Base-by-base conservation (phyloP, 2,888 invertebrate genomes). In the Cremastobaeus sp. region DNA sequence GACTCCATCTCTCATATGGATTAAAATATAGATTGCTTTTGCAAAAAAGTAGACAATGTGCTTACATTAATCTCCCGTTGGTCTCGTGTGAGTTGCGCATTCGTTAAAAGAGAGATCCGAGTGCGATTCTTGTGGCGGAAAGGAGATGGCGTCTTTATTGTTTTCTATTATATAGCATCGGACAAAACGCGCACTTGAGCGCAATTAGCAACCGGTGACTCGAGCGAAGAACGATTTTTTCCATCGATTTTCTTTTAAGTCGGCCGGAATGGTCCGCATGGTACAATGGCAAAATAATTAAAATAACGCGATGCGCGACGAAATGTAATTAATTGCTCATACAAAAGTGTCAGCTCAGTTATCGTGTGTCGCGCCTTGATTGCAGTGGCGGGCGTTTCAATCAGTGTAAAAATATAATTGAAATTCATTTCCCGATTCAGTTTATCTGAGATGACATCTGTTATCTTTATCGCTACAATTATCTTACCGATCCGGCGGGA, bases 401-500 rank as follows among this genome's bases (percentile, higher is more conserved):
- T n/a, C 17, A 35, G 17, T n/a, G 21, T 35, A 37, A 32, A 55
- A 55, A 55, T 30, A 28, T 11, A 43, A 32, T 32, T 30, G 25
- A 45, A 57, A 47, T 35, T 59, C 45, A 55, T 43, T 55, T 32
- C 41, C 35, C 39, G 34, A 43, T 64, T 52, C 43, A 17, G 32
- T 25, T 64, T 52, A 64, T 64, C 25, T 21, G 3, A 9, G 17
- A 25, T 43, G 43, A 43, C 43, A 35, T 45, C 45, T 45, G 37
- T 54, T 64, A 35, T 65, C 34, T 12, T 18, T 20, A 48, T 65
- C 47, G 47, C 41, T 45, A 55, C 39, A 55, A 55, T 55, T 55
- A 55, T 65, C 65, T 65, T 55, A 5, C 32, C 59, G 41, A 59
- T 43, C 18, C 28, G 18, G 12, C 0, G 34, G 5, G 20, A 30